These are phyloP conservation scores for Callaeas wilsoni DNA, from an alignment of 2,113 vertebrate genomes.

Conservation along the genomic window DNA sequence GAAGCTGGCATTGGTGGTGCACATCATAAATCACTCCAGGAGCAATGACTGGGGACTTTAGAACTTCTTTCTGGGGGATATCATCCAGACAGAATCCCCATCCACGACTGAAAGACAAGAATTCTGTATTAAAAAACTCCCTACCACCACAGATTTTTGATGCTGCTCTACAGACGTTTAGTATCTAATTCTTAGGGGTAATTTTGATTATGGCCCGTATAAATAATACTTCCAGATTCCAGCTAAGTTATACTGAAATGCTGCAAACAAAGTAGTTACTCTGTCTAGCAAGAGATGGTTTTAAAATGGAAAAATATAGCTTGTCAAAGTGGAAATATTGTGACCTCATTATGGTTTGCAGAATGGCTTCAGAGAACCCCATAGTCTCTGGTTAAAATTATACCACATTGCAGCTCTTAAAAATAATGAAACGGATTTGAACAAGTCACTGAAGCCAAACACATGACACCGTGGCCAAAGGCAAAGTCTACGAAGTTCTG, in stretches of 20 bases:
- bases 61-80: constrained; percentile 86
- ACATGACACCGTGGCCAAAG: neutral
- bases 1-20: constrained; percentile 95
- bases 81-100: constrained; percentile 97
- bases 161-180: neutral
- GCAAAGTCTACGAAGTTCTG: neutral
- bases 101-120: constrained; percentile 79
- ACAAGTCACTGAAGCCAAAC: neutral
- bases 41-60: constrained; percentile 83
- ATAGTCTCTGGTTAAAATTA: neutral
- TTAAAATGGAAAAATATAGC: neutral
- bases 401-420: neutral
- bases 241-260: neutral
- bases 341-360: neutral
- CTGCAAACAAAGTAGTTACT: neutral
- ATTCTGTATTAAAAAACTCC: neutral
- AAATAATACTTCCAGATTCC: neutral
- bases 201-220: neutral
- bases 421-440: neutral
- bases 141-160: neutral
- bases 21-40: constrained; percentile 93
- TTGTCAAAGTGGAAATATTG: neutral
- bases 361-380: neutral
- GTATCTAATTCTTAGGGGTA: neutral
- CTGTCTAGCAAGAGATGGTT: neutral